Base-by-base conservation (phyloP, 2,797 vertebrate genomes). In the Platalea minor region DNA sequence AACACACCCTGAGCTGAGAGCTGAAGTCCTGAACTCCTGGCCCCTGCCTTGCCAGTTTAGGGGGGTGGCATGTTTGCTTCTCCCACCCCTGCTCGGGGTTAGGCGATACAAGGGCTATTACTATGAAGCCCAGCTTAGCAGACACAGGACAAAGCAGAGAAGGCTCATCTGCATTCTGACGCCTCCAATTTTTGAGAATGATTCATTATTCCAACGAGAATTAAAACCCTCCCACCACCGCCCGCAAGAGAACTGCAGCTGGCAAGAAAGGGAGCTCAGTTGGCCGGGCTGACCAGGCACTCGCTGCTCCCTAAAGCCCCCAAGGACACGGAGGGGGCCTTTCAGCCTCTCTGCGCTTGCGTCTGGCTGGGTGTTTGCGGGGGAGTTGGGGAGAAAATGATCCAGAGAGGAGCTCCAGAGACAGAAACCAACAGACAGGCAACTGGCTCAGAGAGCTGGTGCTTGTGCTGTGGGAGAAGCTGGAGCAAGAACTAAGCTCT, bases 91-190 rank as follows among this genome's bases (percentile, higher is more conserved):
- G 45, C 86, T 64, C 2, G 1, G 86, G 61, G 20, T 60, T 31
- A 64, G 31, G 41, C 17, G 1, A 85, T 24, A 94, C 90, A 96
- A 95, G 92, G 86, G 83, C 74, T 33, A 28, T 0, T 11, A 76
- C 92, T 94, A 64, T 85, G 93, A 84, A 57, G 80, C 64, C 53
- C 57, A 37, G 83, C 86, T 70, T 18, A 25, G 90, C 80, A 93
- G 80, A 95, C 90, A 88, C 90, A 93, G 94, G 85, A 95, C 96
- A 96, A 97, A 95, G 90, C 92, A 15, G 69, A 43, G 77, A 68
- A 82, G 77, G 72, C 92, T 94, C 91, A 96, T 93, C 91, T 95
- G 92, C 59, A 18, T 94, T 96, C 95, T 86, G 84, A 94, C 72
- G 93, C 95, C 92, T 96, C 86, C 25, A 6, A 90, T 51, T 63